Percentiles rank a stretch among this genome's conserved stretches.
phyloP scores from a whole-genome alignment of 2,888 invertebrate genomes.

The Dendrolimus pini region DNA sequence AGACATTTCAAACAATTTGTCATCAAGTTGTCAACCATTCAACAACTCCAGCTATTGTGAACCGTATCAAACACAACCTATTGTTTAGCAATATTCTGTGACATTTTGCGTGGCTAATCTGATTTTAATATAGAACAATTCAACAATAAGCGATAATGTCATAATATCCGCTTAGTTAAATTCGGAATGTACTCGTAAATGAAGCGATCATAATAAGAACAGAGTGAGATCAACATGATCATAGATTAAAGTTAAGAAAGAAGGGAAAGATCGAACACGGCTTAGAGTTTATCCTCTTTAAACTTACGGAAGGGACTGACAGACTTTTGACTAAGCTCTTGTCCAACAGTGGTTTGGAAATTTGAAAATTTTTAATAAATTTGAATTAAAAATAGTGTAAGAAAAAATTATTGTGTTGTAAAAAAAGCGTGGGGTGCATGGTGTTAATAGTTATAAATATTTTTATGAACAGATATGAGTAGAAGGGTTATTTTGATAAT shows the following conservation, averaged over 20 bases:
- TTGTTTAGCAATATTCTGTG: constrained; percentile 44
- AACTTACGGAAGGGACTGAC: no score
- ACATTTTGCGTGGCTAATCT: constrained; percentile 37
- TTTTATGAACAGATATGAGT: no score
- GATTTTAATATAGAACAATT: constrained; percentile 22
- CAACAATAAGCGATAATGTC: constrained; percentile 24
- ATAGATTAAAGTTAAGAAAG: not conserved
- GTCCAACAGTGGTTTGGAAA: no score
- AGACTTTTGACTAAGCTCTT: no score
- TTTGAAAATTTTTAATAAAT: no score
- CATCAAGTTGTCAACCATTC: constrained; percentile 14
- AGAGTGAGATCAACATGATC: not conserved
- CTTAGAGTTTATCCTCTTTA: not conserved
- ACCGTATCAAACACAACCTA: constrained; percentile 18
- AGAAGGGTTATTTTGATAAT: no score
- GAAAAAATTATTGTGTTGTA: no score
- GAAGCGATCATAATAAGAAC: not conserved
- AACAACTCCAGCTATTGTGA: constrained; percentile 9
- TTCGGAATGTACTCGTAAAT: not conserved
- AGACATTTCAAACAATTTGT: not conserved
- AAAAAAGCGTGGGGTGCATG: no score
- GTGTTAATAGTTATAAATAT: no score
- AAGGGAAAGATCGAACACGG: not conserved
- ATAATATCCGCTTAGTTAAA: constrained; percentile 20
- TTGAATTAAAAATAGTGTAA: no score